Conservation (phyloP, 2,888 invertebrate genomes). For the Chalcis sispes region DNA sequence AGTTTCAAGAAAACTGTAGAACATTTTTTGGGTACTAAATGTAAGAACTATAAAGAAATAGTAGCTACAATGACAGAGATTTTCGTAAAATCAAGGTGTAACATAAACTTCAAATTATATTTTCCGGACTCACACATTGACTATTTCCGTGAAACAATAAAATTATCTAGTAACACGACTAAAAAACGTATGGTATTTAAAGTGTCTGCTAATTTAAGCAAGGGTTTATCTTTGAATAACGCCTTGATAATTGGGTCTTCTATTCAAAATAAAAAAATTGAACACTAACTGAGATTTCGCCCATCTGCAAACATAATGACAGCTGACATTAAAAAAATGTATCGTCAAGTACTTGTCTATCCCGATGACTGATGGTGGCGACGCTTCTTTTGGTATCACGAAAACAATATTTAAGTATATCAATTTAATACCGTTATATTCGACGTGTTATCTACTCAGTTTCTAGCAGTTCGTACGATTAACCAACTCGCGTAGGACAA, state of each 20-base stretch:
- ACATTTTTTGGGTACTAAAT: no score
- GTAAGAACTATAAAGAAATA: no score
- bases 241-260: constrained; percentile 2
- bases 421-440: not conserved
- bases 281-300: constrained; percentile 34
- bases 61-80: no score
- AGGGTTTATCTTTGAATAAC: constrained; percentile 15
- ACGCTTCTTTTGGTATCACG: constrained; percentile 31
- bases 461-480: constrained; percentile 22
- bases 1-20: no score
- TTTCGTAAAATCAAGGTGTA: no score
- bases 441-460: not conserved
- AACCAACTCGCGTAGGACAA: constrained; percentile 15
- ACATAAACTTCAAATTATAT: no score
- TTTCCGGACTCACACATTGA: no score
- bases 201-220: constrained; percentile 5
- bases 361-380: constrained; percentile 34
- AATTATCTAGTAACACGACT: constrained; percentile 19
- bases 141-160: no score
- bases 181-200: constrained; percentile 25
- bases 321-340: constrained; percentile 52
- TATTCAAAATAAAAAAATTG: not conserved
- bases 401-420: constrained; percentile 4
- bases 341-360: no score
- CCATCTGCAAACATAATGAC: constrained; percentile 35